phyloP scores from a whole-genome alignment of 2,113 vertebrate species.

The Cryptomyrus ogoouensis region DNA sequence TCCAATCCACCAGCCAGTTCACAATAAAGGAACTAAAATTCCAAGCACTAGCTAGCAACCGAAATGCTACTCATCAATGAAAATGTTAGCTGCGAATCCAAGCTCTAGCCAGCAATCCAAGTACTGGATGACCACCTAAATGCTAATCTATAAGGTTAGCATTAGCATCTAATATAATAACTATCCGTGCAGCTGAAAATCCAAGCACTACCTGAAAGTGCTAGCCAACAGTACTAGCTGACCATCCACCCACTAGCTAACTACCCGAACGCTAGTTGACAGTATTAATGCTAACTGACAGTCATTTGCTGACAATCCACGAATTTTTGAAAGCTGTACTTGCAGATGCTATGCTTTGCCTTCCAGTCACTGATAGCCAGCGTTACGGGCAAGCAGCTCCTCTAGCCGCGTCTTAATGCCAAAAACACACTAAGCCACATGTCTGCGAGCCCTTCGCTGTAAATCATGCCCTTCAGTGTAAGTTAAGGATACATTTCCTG shows the following conservation, averaged over 20 bases:
- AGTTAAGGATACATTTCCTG: constrained; percentile 62
- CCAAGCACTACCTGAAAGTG: background rate
- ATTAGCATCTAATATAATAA: background rate
- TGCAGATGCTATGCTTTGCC: background rate
- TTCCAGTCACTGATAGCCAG: background rate
- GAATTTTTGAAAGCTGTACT: background rate
- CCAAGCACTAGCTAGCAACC: background rate
- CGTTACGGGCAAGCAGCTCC: background rate
- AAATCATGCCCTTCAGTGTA: constrained; percentile 48
- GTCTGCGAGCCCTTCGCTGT: constrained; percentile 40
- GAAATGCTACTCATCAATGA: background rate
- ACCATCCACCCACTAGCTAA: background rate
- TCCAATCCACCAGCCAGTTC: background rate
- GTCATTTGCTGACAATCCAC: background rate
- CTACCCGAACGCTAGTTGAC: background rate
- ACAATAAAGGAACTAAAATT: background rate
- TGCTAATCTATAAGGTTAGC: background rate
- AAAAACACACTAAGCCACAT: background rate
- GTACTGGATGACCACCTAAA: background rate
- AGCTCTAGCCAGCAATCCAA: background rate
- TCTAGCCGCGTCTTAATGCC: background rate
- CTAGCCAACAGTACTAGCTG: background rate
- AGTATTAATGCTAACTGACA: background rate
- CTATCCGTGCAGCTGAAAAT: background rate
- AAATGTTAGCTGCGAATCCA: background rate